Conservation (phyloP, 2,113 vertebrate genomes). For the Oncorhynchus masou region DNA sequence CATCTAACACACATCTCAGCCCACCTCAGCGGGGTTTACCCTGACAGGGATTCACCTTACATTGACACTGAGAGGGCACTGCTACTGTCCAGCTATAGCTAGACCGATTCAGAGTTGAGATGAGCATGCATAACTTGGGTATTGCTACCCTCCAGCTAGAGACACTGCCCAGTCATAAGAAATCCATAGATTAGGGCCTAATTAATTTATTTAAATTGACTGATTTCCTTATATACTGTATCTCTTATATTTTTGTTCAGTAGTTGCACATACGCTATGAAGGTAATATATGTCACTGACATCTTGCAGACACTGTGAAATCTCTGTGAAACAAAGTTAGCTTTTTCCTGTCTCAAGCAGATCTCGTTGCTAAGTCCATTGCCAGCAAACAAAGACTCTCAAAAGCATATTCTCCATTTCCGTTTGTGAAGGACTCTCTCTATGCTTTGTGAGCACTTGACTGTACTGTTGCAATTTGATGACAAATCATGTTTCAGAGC, state of each 20-base stretch:
- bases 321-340: not conserved
- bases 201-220: too few relatives aligned
- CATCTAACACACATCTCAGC: not conserved
- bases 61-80: constrained; percentile 31
- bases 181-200: too few relatives aligned
- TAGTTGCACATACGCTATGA: not conserved
- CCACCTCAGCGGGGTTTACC: constrained; percentile 1
- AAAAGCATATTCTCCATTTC: constrained; percentile 5
- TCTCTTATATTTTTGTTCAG: not conserved
- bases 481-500: constrained; percentile 38
- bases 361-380: not conserved
- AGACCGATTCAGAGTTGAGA: not conserved
- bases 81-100: constrained; percentile 25
- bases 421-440: constrained; percentile 3
- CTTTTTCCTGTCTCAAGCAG: not conserved
- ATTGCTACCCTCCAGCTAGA: constrained; percentile 33
- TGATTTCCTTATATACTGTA: too few relatives aligned
- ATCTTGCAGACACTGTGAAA: not conserved
- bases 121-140: constrained; percentile 2
- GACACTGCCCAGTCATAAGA: not conserved
- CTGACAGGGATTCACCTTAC: constrained; percentile 29
- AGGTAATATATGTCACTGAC: not conserved
- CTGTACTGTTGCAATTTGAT: constrained; percentile 20
- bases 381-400: not conserved
- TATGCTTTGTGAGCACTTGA: constrained; percentile 26